phyloP scores from a whole-genome alignment of 2,113 vertebrate species.

The Dissostichus mawsoni region DNA sequence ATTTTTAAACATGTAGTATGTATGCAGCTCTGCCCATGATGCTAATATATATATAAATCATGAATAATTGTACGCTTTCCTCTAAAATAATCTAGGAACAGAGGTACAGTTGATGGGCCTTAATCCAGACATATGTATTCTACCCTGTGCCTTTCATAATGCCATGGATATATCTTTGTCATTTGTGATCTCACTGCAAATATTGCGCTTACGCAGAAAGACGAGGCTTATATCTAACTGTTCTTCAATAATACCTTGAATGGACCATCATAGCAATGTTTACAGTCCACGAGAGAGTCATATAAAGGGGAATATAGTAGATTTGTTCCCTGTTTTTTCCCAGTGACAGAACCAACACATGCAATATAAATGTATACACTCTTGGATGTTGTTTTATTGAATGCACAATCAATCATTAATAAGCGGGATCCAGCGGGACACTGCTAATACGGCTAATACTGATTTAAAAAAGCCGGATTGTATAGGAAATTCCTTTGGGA shows the following conservation, averaged over 20 bases:
- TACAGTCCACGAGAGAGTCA: not conserved
- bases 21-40: not conserved
- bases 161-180: not conserved
- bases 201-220: not conserved
- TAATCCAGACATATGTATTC: constrained; percentile 19
- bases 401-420: no score
- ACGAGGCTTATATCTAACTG: not conserved
- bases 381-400: no score
- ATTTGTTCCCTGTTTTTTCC: not conserved
- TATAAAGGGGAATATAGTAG: not conserved
- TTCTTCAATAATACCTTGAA: constrained; percentile 6
- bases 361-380: no score
- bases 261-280: constrained; percentile 19
- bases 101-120: not conserved
- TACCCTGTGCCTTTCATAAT: not conserved
- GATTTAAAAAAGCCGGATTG: not conserved
- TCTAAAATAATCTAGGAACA: not conserved
- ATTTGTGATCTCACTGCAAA: not conserved
- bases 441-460: not conserved
- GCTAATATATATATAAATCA: not conserved
- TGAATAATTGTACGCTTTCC: not conserved
- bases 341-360: not conserved
- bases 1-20: not conserved
- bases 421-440: not conserved
- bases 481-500: not conserved